Evolutionary conservation across 2,113 vertebrate genomes (phyloP).

Genomic region (Psilopsiagon aurifrons): DNA sequence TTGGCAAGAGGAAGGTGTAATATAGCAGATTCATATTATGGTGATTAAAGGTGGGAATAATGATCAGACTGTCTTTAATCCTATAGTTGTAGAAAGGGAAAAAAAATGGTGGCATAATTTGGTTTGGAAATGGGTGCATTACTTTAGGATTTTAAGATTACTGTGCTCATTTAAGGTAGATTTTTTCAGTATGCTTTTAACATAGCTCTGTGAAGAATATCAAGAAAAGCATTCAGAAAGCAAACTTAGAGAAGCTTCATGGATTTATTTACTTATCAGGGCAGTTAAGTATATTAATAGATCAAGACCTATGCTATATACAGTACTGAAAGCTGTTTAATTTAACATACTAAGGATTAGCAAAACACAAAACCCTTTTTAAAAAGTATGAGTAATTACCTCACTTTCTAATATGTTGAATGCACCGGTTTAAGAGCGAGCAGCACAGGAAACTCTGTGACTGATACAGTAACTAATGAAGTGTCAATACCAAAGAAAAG

Average conservation of each 20-base stretch:
- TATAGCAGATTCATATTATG: background rate
- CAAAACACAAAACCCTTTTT: background rate
- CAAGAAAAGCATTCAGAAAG: background rate
- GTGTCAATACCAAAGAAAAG: background rate
- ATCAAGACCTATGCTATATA: background rate
- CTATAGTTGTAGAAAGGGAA: background rate
- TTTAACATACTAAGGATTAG: background rate
- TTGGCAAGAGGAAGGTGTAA: background rate
- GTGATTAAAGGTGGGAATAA: background rate
- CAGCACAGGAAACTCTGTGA: background rate
- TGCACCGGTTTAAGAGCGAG: background rate
- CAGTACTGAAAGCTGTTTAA: background rate
- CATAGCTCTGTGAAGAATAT: background rate
- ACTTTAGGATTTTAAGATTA: background rate
- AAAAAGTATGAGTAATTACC: background rate
- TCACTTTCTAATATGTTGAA: rapidly evolving
- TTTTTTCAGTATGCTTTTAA: background rate
- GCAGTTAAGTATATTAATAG: background rate
- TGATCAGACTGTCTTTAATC: background rate
- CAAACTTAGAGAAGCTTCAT: background rate
- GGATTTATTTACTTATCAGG: background rate
- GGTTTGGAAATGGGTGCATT: background rate
- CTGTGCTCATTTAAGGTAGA: background rate
- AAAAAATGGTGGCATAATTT: background rate
- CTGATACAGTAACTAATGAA: background rate